These are phyloP conservation scores for Eupelmus urozonus DNA, from an alignment of 2,888 invertebrate species.

Conservation along the genomic window DNA sequence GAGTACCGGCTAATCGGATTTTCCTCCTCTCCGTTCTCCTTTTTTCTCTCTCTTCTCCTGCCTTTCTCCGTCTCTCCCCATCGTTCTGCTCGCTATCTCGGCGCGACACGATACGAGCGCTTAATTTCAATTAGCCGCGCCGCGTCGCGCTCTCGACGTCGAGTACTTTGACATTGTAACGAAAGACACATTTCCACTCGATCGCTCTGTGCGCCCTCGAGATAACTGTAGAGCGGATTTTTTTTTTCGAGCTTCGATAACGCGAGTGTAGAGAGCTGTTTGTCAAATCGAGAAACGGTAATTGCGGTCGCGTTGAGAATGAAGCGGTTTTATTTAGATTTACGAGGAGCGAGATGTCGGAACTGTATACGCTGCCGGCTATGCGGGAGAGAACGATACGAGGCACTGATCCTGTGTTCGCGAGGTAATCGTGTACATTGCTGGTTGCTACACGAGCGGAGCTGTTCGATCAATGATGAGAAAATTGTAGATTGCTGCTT, in stretches of 20 bases:
- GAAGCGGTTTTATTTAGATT: too few species aligned
- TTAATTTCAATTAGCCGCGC: constrained; percentile 51
- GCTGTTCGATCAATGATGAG: too few species aligned
- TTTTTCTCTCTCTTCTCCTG: background rate
- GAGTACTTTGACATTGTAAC: constrained; percentile 17
- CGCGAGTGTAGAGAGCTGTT: constrained; percentile 15
- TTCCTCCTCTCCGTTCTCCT: background rate
- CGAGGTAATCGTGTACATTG: too few species aligned
- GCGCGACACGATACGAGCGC: constrained; percentile 7
- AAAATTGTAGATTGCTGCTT: too few species aligned
- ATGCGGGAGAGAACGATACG: background rate
- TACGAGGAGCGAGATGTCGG: too few species aligned
- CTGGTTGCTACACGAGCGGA: too few species aligned
- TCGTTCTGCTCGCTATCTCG: too few species aligned
- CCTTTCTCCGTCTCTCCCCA: background rate
- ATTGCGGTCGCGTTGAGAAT: constrained; percentile 29
- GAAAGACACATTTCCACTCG: too few species aligned
- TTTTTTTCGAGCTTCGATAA: background rate
- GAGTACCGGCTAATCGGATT: constrained; percentile 40
- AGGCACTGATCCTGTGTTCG: too few species aligned
- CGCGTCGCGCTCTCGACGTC: background rate
- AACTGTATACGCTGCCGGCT: constrained; percentile 8
- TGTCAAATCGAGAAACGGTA: constrained; percentile 7
- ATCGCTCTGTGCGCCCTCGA: too few species aligned
- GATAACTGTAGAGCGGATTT: background rate